Base-by-base conservation (phyloP, 2,797 vertebrate species). In the Mallotus villosus region DNA sequence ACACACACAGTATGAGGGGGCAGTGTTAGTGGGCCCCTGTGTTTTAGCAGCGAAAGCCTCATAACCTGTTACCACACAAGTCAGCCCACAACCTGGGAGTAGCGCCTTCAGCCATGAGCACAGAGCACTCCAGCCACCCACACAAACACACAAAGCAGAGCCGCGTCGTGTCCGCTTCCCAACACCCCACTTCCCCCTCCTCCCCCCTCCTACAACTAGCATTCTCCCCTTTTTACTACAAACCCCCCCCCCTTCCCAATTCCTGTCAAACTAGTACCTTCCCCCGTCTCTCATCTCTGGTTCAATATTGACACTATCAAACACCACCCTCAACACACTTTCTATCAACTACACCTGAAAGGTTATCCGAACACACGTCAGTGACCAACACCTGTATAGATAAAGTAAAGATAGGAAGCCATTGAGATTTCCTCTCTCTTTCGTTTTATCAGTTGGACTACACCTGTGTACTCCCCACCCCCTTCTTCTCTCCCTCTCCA, bases 1-100 rank as follows among this genome's bases (percentile, higher is more conserved):
- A 67, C 51, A 58, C 62, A 70, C 32, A 68, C 61, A 73, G 66
- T 73, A 71, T 81, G 84, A 79, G 85, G 79, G 82, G 78, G 81
- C 64, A 73, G 79, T 57, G 73, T 71, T 72, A 25, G 32, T 67
- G n/a, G 75, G 70, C 82, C 78, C 83, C 78, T 71, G 67, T 71
- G 86, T 78, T 84, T 73, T 64, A 82, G 14, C 81, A 83, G 80
- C 79, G 79, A 72, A 74, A 82, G 78, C 80, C 81, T 75, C 83
- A 82, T 86, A 91, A 90, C 87, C 89, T 88, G 84, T 85, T 83
- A 88, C 85, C 88, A 90, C 91, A 89, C 87, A 88, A 76, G 81
- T 83, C 84, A 88, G 85, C 89, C 86, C 85, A 90, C 87, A 89
- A 88, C 87, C 74, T 85, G 81, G 86, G 81, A 87, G 81, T 81